Base-by-base conservation (phyloP, 2,113 vertebrate genomes). In the Toxotes jaculatrix region DNA sequence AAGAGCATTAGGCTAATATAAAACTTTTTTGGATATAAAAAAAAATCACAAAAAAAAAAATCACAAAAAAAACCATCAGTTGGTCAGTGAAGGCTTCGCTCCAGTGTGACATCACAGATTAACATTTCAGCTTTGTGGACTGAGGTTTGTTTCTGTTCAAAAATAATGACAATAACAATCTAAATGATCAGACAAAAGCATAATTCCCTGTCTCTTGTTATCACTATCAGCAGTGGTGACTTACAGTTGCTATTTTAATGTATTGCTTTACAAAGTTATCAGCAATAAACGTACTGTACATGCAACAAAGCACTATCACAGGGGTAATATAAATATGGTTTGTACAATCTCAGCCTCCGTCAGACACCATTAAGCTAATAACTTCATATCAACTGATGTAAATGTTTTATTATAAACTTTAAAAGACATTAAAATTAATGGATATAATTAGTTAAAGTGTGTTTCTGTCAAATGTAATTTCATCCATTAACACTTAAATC, bases 1-100 rank as follows among this genome's bases (percentile, higher is more conserved):
- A 79, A 90, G 7, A 70, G 61, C 67, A 74, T 70, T 38, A 23
- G 42, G 12, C 45, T 60, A 32, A 82, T 43, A 67, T 56, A 49
- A 60, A 70, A 64, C 17, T 71, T 0, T 53, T 47, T 64, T 42
- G n/a, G 51, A 42, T n/a, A 42, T 21, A 55, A 19, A 65, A 74
- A 72, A n/a, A 66, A 45, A 19, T 7, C n/a, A n/a, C n/a, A 27
- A 27, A 53, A 47, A 47, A 66, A 77, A 11, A 63, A 56, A 65
- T 51, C 27, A 8, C 23, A 27, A 27, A 27, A 27, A 27, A 27
- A 27, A 27, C 1, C 27, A 27, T 27, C 27, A 27, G 27, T 27
- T 27, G 27, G 42, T 45, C 11, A 51, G 49, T 56, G 65, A 59
- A 61, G 67, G 56, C 49, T 84, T 79, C 64, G 67, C 34, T 43